Percentiles rank a stretch among this genome's conserved stretches.
These are phyloP conservation scores for Drosophila pseudoananassae DNA, from an alignment of 1,140 invertebrate genomes.

Conservation along the genomic window DNA sequence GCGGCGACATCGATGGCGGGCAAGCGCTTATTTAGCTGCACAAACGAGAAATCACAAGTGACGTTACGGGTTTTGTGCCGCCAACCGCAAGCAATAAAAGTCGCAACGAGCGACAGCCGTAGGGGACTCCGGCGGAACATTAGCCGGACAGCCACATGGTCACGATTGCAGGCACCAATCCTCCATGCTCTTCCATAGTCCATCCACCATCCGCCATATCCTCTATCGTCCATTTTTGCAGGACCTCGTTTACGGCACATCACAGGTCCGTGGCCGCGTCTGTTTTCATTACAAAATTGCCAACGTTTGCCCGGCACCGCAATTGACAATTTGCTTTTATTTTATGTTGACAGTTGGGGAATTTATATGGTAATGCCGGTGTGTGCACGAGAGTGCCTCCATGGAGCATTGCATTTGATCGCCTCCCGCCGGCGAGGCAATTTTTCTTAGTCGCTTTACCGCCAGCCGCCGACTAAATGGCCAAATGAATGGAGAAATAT, in stretches of 20 bases:
- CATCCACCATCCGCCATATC: conserved; percentile 1
- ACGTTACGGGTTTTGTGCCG: conserved; percentile 77
- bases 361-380: conserved; percentile 73
- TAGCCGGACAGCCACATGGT: conserved; percentile 55
- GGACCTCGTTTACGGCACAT: conserved; percentile 5
- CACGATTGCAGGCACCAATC: conserved; percentile 20
- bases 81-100: conserved; percentile 81
- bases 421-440: conserved; percentile 34
- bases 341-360: conserved; percentile 76
- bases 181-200: background rate
- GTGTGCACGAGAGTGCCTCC: conserved; percentile 2
- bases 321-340: conserved; percentile 79
- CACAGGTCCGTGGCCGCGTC: conserved; percentile 35
- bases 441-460: conserved; percentile 58
- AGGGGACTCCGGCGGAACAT: conserved; percentile 27
- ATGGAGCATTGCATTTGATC: conserved; percentile 29
- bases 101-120: conserved; percentile 54
- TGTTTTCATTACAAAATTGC: conserved; percentile 77
- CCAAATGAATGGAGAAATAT: conserved; percentile 36
- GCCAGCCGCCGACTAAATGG: conserved; percentile 44
- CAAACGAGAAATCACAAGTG: conserved; percentile 78
- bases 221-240: conserved; percentile 1
- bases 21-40: conserved; percentile 60
- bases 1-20: conserved; percentile 50
- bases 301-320: conserved; percentile 62